These are phyloP conservation scores for Henricia sp. DNA, from an alignment of 53 echinoderm and acorn worm genomes.

Conservation along the genomic window DNA sequence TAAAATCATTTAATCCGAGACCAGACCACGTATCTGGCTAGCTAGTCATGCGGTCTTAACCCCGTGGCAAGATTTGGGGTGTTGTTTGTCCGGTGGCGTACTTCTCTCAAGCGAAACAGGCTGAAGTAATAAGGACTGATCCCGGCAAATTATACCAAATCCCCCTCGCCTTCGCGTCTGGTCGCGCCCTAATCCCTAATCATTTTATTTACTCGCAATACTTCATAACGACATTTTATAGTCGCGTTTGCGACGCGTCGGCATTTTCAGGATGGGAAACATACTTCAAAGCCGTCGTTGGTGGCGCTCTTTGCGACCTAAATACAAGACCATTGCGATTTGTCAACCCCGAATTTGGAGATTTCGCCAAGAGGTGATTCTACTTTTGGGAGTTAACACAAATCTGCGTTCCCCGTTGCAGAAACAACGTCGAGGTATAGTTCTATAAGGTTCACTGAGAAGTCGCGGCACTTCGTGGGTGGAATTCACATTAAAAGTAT, in stretches of 20 bases:
- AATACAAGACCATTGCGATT: neutral
- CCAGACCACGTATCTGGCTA: constrained; percentile 32
- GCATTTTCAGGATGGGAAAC: constrained; percentile 33
- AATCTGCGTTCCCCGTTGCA: too few species aligned
- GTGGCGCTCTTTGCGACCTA: constrained; percentile 33
- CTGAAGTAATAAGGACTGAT: constrained; percentile 65
- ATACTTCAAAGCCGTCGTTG: constrained; percentile 33
- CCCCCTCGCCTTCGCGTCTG: constrained; percentile 36
- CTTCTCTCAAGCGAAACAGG: constrained; percentile 48
- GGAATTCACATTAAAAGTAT: constrained; percentile 53
- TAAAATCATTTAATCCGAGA: constrained; percentile 29
- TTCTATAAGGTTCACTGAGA: neutral
- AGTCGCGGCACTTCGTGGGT: neutral
- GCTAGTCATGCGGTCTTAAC: neutral
- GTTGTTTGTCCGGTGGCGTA: constrained; percentile 50
- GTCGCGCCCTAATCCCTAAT: constrained; percentile 41
- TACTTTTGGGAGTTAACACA: too few species aligned
- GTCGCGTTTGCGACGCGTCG: constrained; percentile 50
- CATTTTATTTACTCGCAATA: constrained; percentile 64
- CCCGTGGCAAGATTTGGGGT: neutral
- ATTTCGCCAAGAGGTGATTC: neutral
- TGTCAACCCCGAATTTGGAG: neutral
- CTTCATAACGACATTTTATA: constrained; percentile 61
- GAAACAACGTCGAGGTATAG: neutral
- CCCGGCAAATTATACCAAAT: constrained; percentile 55